Conservation (phyloP, 2,113 vertebrate genomes). For the Brachypteracias leptosomus region DNA sequence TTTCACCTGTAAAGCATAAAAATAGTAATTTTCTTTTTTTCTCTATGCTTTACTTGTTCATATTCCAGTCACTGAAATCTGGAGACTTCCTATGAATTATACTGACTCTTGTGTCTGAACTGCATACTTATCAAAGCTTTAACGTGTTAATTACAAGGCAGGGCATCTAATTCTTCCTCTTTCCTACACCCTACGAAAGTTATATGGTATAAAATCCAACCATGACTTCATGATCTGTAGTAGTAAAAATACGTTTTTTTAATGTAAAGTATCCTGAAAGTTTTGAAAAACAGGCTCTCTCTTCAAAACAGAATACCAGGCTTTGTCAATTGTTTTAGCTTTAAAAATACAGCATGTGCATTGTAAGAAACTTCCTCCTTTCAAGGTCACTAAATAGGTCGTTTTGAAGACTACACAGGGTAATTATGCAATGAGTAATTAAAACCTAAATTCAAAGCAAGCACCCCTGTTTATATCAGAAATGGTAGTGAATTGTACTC, state of each 20-base stretch:
- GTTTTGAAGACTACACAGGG: neutral
- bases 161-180: neutral
- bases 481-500: neutral
- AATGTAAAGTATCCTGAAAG: neutral
- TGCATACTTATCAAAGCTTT: neutral
- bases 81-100: neutral
- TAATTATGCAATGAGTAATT: slow-evolving; percentile 24
- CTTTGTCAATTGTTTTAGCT: neutral
- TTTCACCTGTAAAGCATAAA: neutral
- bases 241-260: neutral
- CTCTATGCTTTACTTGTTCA: neutral
- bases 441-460: slow-evolving; percentile 31
- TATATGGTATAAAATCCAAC: neutral
- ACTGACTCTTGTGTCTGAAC: neutral
- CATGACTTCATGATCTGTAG: neutral
- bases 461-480: slow-evolving; percentile 16
- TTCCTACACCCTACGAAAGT: neutral
- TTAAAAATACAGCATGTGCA: neutral
- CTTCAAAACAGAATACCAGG: neutral
- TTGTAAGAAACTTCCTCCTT: slow-evolving; percentile 1
- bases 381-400: slow-evolving; percentile 12
- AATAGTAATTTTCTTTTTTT: neutral
- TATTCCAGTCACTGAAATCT: neutral
- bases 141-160: neutral
- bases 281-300: neutral